Base-by-base conservation (phyloP, 2,888 invertebrate genomes). In the Pollenia amentaria region DNA sequence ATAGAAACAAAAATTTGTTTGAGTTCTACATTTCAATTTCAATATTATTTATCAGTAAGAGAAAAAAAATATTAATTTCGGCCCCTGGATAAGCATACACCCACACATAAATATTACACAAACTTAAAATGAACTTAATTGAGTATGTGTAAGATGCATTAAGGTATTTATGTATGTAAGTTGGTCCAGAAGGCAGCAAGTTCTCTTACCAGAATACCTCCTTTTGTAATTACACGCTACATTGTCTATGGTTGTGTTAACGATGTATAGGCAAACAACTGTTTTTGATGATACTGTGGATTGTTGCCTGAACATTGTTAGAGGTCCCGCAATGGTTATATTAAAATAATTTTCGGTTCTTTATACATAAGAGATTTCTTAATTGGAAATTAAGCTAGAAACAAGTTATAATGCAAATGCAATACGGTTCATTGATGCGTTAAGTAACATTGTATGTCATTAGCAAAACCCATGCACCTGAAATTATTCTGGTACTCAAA, bases 331-430 rank as follows among this genome's bases (percentile, higher is more conserved):
- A 16, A 40, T 38, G 51, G 51, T 38, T 69, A 18, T 7, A 11
- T 4, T 51, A 38, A 53, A 38, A 53, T 40, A 70, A 70, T 29
- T 53, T 53, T 69, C 11, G 40, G 12, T 40, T 40, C 16, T 53
- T 51, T 18, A 70, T 6, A 11, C 53, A 40, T 51, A 40, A 53
- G 16, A 42, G 69, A 16, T 53, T 70, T 70, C 29, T 40, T 70
- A 53, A 70, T 70, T 70, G 38, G n/a, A 70, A 70, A 69, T 51
- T 38, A 4, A 29, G 48, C 67, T 51, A 38, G 48, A 69, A 51
- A 48, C 11, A 0, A 6, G 29, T 29, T 7, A 51, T n/a, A 51
- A n/a, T n/a, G 48, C 8, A 53, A 69, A 51, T 2, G 16, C 38
- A 53, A 51, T 53, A 16, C 12, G 11, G 51, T 69, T 51, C 53